Percentiles rank a stretch among this genome's conserved stretches.
These are phyloP conservation scores for Blastomussa wellsi DNA, from an alignment of 92 coral and sea anemone species.

Conservation along the genomic window DNA sequence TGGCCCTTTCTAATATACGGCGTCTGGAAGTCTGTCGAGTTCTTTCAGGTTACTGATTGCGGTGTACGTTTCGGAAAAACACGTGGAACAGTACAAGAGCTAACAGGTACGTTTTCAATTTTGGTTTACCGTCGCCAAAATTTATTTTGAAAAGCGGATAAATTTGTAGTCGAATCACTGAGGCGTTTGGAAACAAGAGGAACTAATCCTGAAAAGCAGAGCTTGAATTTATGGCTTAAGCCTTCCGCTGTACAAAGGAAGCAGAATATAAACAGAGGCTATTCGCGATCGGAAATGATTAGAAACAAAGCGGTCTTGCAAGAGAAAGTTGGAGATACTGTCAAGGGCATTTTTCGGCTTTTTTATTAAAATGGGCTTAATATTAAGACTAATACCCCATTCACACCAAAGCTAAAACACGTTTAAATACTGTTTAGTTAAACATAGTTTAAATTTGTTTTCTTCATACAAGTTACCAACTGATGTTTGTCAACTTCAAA, in stretches of 20 bases:
- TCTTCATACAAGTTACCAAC: too few relatives aligned
- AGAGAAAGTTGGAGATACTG: too few relatives aligned
- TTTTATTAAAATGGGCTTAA: too few relatives aligned
- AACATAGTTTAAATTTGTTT: too few relatives aligned
- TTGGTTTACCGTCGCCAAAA: background rate
- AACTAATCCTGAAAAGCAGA: background rate
- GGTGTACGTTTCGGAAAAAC: background rate
- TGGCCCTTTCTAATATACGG: constrained; percentile 6
- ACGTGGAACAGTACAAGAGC: background rate
- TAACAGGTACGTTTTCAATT: background rate
- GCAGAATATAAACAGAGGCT: background rate
- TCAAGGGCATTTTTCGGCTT: too few relatives aligned
- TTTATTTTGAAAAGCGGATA: background rate
- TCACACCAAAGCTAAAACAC: too few relatives aligned
- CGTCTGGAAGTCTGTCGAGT: background rate
- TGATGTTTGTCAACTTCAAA: too few relatives aligned
- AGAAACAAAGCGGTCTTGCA: background rate
- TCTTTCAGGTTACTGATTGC: background rate
- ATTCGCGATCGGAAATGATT: constrained; percentile 10
- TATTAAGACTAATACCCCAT: too few relatives aligned
- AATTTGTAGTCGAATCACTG: background rate
- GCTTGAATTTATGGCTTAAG: background rate
- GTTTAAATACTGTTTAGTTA: too few relatives aligned
- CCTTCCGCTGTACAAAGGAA: background rate
- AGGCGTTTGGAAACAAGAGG: background rate